phyloP scores from a whole-genome alignment of 2,797 vertebrate genomes.

The Setipinna tenuifilis region DNA sequence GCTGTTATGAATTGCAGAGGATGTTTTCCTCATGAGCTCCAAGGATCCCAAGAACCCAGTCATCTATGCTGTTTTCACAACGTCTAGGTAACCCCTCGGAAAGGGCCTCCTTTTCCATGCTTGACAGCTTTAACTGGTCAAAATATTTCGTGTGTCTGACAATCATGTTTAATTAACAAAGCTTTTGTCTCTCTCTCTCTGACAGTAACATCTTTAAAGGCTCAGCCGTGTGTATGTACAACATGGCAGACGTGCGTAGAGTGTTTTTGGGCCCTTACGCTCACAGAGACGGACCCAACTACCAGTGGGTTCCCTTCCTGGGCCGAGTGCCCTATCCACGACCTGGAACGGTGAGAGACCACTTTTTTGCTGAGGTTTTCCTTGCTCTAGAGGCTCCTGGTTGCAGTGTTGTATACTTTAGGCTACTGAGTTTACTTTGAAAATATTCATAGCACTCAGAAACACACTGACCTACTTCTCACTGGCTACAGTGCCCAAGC shows the following conservation, averaged over 20 bases:
- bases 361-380: background rate
- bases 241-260: constrained; percentile 93
- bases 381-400: background rate
- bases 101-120: background rate
- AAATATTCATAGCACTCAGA: background rate
- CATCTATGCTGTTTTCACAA: constrained; percentile 95
- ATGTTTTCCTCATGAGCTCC: constrained; percentile 91
- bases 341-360: constrained; percentile 90
- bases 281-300: constrained; percentile 95
- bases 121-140: constrained; percentile 19
- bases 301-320: constrained; percentile 97
- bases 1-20: constrained; percentile 57
- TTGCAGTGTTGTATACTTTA: background rate
- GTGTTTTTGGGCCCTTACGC: constrained; percentile 96
- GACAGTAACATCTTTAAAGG: constrained; percentile 97
- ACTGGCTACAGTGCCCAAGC: constrained; percentile 87
- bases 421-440: background rate
- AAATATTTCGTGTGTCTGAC: background rate
- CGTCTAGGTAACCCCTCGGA: constrained; percentile 85
- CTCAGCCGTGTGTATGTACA: constrained; percentile 96
- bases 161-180: background rate
- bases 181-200: constrained; percentile 31
- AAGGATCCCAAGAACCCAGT: constrained; percentile 97
- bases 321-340: constrained; percentile 95
- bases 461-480: background rate